Evolutionary conservation across 2,888 invertebrate species (phyloP).

Genomic region (Caenorhabditis plicata): DNA sequence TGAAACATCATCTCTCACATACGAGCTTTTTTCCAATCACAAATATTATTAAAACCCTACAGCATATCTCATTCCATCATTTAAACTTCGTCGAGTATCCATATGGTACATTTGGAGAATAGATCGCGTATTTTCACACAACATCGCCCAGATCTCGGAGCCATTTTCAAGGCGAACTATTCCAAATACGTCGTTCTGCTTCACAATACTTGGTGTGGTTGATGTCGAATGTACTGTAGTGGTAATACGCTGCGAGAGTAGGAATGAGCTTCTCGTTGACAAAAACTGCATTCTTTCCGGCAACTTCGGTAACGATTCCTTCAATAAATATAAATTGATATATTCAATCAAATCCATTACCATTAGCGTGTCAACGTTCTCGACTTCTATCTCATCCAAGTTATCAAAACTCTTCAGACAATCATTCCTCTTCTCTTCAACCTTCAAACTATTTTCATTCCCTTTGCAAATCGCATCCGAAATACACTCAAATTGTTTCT

Average conservation of each 20-base stretch:
- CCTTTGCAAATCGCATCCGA: constrained; percentile 13
- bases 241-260: too few species aligned
- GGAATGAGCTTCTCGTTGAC: not conserved
- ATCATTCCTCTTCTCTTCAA: constrained; percentile 11
- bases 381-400: constrained; percentile 7
- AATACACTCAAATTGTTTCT: constrained; percentile 5
- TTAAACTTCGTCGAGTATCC: constrained; percentile 10
- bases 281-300: not conserved
- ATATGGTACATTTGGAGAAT: constrained; percentile 16
- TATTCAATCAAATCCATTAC: constrained; percentile 12
- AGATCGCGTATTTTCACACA: constrained; percentile 9
- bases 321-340: not conserved
- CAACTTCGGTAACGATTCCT: not conserved
- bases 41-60: not conserved
- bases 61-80: not conserved
- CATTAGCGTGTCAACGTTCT: constrained; percentile 4
- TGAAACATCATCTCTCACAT: too few species aligned
- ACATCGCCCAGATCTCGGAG: constrained; percentile 14
- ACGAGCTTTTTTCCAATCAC: too few species aligned
- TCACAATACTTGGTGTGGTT: too few species aligned
- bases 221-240: too few species aligned
- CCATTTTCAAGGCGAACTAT: constrained; percentile 25
- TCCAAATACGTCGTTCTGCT: too few species aligned
- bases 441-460: constrained; percentile 20
- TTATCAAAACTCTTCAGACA: constrained; percentile 11